phyloP scores from a whole-genome alignment of 1,140 invertebrate genomes.

The Anthonomus grandis region DNA sequence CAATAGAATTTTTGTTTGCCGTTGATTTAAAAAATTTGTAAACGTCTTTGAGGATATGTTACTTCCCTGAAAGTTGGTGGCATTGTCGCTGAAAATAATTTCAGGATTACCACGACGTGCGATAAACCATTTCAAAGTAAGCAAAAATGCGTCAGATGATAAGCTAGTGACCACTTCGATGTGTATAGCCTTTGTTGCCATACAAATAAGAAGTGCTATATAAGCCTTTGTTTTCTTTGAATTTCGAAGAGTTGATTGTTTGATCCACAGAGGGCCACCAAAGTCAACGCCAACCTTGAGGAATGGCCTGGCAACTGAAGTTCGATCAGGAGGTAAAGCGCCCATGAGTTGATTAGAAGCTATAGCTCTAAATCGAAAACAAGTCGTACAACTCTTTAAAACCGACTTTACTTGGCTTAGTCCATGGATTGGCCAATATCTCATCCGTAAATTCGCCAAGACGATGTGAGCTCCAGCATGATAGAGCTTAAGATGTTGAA shows the following conservation, averaged over 20 bases:
- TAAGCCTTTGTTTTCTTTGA: not conserved
- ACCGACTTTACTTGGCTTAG: not conserved
- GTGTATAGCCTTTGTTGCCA: conserved; percentile 2
- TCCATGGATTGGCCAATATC: not conserved
- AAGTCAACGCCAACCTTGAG: conserved; percentile 34
- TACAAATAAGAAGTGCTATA: conserved; percentile 4
- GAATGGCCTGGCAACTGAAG: conserved; percentile 30
- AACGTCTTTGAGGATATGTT: conserved; percentile 7
- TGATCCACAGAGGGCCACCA: conserved; percentile 29
- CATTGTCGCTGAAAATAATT: conserved; percentile 34
- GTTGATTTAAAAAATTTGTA: not conserved
- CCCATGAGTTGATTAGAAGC: not conserved
- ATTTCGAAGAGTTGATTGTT: not conserved
- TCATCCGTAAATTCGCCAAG: not conserved
- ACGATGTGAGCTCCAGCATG: not conserved
- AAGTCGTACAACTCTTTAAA: not conserved
- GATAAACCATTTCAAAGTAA: conserved; percentile 19
- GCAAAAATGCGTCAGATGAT: not conserved
- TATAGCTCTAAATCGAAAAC: not conserved
- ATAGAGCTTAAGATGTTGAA: too few relatives aligned
- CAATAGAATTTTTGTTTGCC: not conserved
- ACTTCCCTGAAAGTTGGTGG: too few relatives aligned
- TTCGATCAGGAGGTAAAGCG: conserved; percentile 15
- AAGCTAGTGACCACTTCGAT: not conserved
- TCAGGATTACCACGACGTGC: conserved; percentile 37